phyloP scores from a whole-genome alignment of 2,888 invertebrate genomes.

The Nineta flava region DNA sequence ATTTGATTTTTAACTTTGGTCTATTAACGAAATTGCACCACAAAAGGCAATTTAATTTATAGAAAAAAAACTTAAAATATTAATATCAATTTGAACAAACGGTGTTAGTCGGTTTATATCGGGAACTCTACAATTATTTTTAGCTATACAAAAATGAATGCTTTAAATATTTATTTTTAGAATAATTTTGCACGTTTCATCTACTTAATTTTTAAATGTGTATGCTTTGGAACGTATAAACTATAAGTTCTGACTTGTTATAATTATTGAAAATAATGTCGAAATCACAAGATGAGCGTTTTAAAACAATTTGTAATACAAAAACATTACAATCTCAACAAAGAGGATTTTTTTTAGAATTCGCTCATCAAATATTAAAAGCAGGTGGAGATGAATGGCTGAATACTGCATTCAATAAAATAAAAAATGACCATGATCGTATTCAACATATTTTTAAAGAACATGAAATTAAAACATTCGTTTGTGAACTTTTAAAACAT shows the following conservation, averaged over 20 bases:
- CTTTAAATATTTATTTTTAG: no score
- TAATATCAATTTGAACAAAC: no score
- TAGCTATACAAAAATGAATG: no score
- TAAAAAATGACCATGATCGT: constrained; percentile 40
- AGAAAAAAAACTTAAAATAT: no score
- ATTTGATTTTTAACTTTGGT: no score
- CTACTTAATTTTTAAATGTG: no score
- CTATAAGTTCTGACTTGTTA: background rate
- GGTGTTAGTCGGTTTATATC: no score
- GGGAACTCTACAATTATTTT: no score
- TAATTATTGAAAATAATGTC: background rate
- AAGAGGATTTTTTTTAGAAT: constrained; percentile 58
- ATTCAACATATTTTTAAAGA: constrained; percentile 37
- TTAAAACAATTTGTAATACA: constrained; percentile 43
- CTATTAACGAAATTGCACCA: no score
- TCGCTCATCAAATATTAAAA: constrained; percentile 41
- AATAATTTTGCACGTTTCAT: no score
- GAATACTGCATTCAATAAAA: constrained; percentile 36
- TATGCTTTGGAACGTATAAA: no score
- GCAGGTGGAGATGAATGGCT: constrained; percentile 43
- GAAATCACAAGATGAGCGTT: background rate
- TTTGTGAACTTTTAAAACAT: constrained; percentile 43
- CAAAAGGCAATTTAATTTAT: no score
- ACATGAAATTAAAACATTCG: constrained; percentile 21
- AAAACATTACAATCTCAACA: constrained; percentile 58